These are phyloP conservation scores for Diachasma alloeum DNA, from an alignment of 1,140 invertebrate genomes.

Conservation along the genomic window DNA sequence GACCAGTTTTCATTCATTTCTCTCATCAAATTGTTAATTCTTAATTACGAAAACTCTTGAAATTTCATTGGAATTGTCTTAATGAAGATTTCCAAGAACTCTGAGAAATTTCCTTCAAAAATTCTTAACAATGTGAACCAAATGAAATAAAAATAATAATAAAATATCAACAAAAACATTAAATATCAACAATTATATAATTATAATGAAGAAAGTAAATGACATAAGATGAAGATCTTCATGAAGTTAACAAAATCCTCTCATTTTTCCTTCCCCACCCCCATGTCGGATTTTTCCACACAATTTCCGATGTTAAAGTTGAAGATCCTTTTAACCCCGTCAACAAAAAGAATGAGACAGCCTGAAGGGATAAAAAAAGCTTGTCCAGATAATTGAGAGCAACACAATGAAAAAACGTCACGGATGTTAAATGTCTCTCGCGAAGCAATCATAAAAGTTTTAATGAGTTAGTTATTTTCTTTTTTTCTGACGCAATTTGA, in stretches of 20 bases:
- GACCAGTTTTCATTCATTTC: too few relatives aligned
- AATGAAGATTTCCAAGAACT: too few relatives aligned
- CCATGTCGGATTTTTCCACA: not conserved
- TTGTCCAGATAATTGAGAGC: not conserved
- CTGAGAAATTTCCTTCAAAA: too few relatives aligned
- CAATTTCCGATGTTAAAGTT: not conserved
- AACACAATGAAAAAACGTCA: not conserved
- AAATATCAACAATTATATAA: too few relatives aligned
- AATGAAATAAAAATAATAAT: too few relatives aligned
- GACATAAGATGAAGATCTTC: too few relatives aligned
- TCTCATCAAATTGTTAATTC: too few relatives aligned
- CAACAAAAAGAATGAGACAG: not conserved
- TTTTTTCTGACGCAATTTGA: not conserved
- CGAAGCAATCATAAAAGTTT: constrained; percentile 6
- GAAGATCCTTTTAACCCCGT: not conserved
- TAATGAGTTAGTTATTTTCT: not conserved
- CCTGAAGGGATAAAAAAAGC: not conserved
- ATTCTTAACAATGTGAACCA: too few relatives aligned
- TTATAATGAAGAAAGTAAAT: too few relatives aligned
- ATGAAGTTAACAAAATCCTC: not conserved
- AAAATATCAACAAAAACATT: too few relatives aligned
- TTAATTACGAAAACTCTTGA: too few relatives aligned
- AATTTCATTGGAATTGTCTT: too few relatives aligned
- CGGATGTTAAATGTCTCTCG: not conserved
- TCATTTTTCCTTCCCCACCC: not conserved